Evolutionary conservation across 2,888 invertebrate genomes (phyloP).

Genomic region (Heliconius charithonia): DNA sequence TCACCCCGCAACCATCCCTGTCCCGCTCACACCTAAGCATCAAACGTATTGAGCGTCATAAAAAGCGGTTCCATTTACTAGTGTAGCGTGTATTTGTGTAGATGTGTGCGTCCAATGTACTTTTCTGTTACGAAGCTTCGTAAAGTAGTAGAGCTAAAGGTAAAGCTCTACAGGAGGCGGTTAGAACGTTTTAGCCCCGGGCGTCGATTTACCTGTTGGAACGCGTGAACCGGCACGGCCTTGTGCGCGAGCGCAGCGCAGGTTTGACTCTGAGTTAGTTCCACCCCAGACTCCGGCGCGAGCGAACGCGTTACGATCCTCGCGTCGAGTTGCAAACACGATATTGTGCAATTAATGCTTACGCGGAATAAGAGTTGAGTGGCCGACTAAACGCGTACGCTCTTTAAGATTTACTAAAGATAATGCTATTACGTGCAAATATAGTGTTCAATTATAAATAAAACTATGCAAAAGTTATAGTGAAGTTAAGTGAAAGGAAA

Average conservation of each 20-base stretch:
- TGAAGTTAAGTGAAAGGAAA: slow-evolving; percentile 68
- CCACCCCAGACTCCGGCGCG: slow-evolving; percentile 80
- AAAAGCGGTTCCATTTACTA: slow-evolving; percentile 78
- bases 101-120: slow-evolving; percentile 74
- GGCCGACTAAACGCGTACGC: slow-evolving; percentile 77
- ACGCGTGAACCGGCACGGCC: slow-evolving; percentile 85
- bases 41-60: slow-evolving; percentile 74
- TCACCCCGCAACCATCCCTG: slow-evolving; percentile 71
- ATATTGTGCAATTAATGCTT: slow-evolving; percentile 81
- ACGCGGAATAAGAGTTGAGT: slow-evolving; percentile 83
- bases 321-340: slow-evolving; percentile 66
- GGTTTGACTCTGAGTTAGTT: slow-evolving; percentile 79
- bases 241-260: slow-evolving; percentile 85
- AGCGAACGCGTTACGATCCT: slow-evolving; percentile 71
- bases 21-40: slow-evolving; percentile 70
- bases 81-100: slow-evolving; percentile 61
- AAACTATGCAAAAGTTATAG: slow-evolving; percentile 76
- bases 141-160: slow-evolving; percentile 65
- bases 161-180: slow-evolving; percentile 63
- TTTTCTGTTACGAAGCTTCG: slow-evolving; percentile 78
- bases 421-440: slow-evolving; percentile 67
- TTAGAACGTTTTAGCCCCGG: slow-evolving; percentile 66
- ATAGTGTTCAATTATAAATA: slow-evolving; percentile 69
- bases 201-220: slow-evolving; percentile 84
- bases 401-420: slow-evolving; percentile 48